Evolutionary conservation across 2,113 vertebrate genomes (phyloP).

Genomic region (Indicator maculatus): DNA sequence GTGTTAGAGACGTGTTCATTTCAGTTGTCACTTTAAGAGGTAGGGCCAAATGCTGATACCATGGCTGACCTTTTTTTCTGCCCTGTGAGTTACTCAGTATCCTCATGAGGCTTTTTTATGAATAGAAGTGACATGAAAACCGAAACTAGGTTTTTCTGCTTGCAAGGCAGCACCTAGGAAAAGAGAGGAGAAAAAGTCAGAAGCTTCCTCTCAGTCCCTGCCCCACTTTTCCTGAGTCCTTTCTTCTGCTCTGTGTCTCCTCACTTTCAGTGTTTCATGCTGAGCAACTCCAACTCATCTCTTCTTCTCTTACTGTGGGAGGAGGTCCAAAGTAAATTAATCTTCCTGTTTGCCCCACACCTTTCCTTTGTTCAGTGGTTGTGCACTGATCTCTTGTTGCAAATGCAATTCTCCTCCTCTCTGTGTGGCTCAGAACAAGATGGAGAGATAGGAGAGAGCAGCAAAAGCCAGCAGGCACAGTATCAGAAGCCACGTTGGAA

Average conservation of each 20-base stretch:
- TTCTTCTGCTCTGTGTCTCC: neutral
- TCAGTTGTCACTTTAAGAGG: neutral
- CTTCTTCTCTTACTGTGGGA: neutral
- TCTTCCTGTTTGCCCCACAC: neutral
- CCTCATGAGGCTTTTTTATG: neutral
- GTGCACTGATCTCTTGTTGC: neutral
- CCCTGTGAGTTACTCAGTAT: neutral
- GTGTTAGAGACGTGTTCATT: neutral
- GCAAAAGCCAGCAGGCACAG: neutral
- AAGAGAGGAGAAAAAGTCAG: neutral
- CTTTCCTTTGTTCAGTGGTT: neutral
- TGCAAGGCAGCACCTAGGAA: neutral
- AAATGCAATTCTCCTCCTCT: neutral
- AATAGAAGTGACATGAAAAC: neutral
- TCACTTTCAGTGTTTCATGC: neutral
- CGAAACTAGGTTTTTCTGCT: neutral
- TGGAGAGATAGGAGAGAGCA: neutral
- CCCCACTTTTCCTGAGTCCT: neutral
- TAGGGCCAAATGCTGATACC: neutral
- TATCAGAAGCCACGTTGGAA: neutral
- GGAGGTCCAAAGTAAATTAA: neutral
- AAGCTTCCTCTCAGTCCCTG: neutral
- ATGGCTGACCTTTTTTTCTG: neutral
- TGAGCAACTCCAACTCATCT: neutral
- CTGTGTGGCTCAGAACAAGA: neutral